phyloP scores from a whole-genome alignment of 2,888 invertebrate genomes.

The Disparrhopalites patrizii region DNA sequence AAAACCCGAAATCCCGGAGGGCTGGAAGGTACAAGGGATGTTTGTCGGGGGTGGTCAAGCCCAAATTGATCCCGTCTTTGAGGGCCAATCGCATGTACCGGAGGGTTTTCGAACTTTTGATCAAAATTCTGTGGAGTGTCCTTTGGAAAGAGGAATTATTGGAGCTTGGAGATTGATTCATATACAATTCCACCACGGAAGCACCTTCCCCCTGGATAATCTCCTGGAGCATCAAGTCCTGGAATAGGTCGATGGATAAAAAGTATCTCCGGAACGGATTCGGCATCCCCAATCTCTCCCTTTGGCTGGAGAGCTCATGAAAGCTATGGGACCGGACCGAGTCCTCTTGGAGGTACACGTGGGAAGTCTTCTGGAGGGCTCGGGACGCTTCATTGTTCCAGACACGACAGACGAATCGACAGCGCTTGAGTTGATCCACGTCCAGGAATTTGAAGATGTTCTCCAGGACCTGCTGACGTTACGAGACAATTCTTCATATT shows the following conservation, averaged over 20 bases:
- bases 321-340: background rate
- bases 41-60: background rate
- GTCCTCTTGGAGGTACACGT: conserved; percentile 11
- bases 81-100: background rate
- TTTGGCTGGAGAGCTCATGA: background rate
- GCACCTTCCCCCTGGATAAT: background rate
- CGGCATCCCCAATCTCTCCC: background rate
- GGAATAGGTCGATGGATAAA: conserved; percentile 2
- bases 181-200: background rate
- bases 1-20: conserved; percentile 19
- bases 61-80: conserved; percentile 3
- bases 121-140: background rate
- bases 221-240: background rate
- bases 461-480: conserved; percentile 2
- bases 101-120: background rate
- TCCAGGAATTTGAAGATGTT: background rate
- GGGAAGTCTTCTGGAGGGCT: conserved; percentile 3
- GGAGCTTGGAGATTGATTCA: background rate
- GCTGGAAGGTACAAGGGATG: background rate
- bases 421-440: background rate
- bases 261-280: conserved; percentile 10
- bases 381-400: conserved; percentile 22
- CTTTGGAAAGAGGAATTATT: background rate
- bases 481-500: too few species aligned
- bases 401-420: background rate